Base-by-base conservation (phyloP, 2,113 vertebrate species). In the Marmota flaviventris region DNA sequence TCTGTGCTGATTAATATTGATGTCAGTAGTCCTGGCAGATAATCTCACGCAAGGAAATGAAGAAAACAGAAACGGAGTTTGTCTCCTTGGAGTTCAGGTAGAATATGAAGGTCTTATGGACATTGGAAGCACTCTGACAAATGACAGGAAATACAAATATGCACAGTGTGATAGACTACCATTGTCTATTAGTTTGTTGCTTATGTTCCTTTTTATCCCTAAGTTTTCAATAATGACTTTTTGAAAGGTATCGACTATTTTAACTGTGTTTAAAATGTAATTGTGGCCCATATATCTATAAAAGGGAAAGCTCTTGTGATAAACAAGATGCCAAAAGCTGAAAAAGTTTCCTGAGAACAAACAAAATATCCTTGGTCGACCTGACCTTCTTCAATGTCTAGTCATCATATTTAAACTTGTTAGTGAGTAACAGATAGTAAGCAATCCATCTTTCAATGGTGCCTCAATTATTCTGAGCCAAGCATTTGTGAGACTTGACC, bases 381-480 rank as follows among this genome's bases (percentile, higher is more conserved):
- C 11, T 86, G 85, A 78, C 16, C 3, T 89, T 56, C 34, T 61
- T 93, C 32, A 61, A 61, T 83, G 39, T 48, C 89, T 90, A 76
- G 70, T 85, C 85, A 93, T 96, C 85, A 3, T 82, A 89, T 96
- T 94, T 98, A 96, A 89, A n/a, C 53, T 76, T 73, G 89, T 95
- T 95, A 91, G 42, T 85, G 89, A 56, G 58, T 93, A 12, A 12
- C 83, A 91, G 11, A 8, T 56, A 93, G n/a, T 51, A 95, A 86
- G 51, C 20, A 93, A 85, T 8, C 0, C 9, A 88, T 97, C 18
- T 96, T 97, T 97, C 91, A 27, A 0, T 58, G 96, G 85, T 56
- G 16, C 70, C 4, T 93, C 25, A 18, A 29, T 95, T 61, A 85
- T 63, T 92, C n/a, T 97, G 82, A 63, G 96, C 79, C 90, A 97